Conservation (phyloP, 2,113 vertebrate species). For the Rhinoptilus africanus region DNA sequence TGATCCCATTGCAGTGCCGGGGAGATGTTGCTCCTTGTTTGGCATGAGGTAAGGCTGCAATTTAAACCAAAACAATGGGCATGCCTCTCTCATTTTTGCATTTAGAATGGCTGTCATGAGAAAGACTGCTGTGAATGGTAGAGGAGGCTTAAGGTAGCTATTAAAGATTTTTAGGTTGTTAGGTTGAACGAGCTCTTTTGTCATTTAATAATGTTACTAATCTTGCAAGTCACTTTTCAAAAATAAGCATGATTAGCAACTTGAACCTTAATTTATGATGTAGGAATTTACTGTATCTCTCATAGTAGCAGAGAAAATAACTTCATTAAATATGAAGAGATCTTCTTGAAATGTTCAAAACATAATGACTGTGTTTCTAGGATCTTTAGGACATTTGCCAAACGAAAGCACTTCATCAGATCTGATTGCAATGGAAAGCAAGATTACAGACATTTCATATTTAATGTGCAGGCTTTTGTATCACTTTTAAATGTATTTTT, state of each 20-base stretch:
- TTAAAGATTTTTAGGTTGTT: neutral
- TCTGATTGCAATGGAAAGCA: neutral
- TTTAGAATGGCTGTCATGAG: neutral
- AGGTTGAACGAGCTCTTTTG: neutral
- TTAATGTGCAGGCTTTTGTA: neutral
- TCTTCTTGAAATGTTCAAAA: constrained; percentile 24
- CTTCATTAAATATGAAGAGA: constrained; percentile 27
- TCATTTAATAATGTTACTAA: neutral
- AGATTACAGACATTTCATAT: neutral
- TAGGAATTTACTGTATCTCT: neutral
- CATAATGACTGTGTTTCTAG: neutral
- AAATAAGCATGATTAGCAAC: neutral
- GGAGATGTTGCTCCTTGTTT: neutral
- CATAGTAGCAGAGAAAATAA: neutral
- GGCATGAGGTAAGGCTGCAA: neutral
- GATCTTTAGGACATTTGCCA: constrained; percentile 28
- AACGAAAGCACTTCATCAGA: constrained; percentile 21
- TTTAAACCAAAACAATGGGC: neutral
- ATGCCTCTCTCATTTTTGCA: neutral
- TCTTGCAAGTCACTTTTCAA: neutral
- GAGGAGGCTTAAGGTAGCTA: neutral
- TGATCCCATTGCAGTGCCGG: neutral
- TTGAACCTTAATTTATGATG: constrained; percentile 14
- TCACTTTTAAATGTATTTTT: neutral
- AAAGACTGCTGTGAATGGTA: neutral